Base-by-base conservation (phyloP, 2,113 vertebrate species). In the Gopherus evgoodei region DNA sequence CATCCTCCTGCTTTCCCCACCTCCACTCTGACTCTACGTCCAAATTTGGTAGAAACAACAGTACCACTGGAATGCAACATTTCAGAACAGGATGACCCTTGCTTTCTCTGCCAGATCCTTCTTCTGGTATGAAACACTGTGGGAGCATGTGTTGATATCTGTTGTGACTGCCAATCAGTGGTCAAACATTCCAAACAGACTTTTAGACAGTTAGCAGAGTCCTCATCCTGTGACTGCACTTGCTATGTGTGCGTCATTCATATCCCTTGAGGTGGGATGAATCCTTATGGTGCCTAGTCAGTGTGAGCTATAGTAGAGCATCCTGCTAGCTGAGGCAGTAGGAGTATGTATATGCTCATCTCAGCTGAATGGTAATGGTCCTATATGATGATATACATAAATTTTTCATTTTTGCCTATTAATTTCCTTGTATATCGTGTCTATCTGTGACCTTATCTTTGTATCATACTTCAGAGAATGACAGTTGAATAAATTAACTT, bases 181-280 rank as follows among this genome's bases (percentile, higher is more conserved):
- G 49, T 57, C 69, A 75, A 31, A 8, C n/a, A 84, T 93, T 95
- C 86, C 65, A 88, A 88, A 57, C 81, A 95, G 83, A 94, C 25
- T 85, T 92, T 95, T 94, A 91, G 93, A 35, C 88, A 94, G 38
- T 97, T 95, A 94, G 49, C 91, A 88, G 53, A 92, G 54, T 91
- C 81, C 24, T 24, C 76, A 88, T 54, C 69, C 94, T 62, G 47
- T 69, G 38, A 47, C 94, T 91, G 69, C 42, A 90, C 79, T 81
- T 29, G 47, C 90, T 81, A 81, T 14, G 38, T 72, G 17, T 92
- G 76, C 95, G 76, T 91, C 76, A 90, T 92, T 97, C 91, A 88
- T 27, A 44, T 3, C 90, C 52, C n/a, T 56, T 65, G 89, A 81
- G 97, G 81, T 84, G 65, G 84, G n/a, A 52, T 83, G 56, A 53